Evolutionary conservation across 1,140 invertebrate genomes (phyloP).

Genomic region (Adoxophyes honmai): DNA sequence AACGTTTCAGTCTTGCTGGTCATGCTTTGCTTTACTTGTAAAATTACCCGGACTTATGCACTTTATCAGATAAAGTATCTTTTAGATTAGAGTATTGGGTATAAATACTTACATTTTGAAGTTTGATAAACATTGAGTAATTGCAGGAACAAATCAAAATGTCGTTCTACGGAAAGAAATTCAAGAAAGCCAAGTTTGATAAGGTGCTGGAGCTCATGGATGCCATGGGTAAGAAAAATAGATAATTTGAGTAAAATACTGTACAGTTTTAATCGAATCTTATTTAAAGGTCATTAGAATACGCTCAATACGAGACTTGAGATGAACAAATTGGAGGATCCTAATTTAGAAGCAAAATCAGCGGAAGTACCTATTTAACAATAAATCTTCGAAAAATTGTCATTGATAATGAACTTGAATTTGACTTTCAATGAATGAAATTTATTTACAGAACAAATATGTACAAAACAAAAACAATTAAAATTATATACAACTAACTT

Average conservation of each 20-base stretch:
- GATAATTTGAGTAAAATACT: neutral
- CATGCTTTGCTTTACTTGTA: too few relatives aligned
- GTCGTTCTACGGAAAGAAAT: slow-evolving; percentile 16
- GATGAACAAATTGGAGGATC: too few relatives aligned
- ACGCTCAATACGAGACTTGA: neutral
- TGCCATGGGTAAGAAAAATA: slow-evolving; percentile 5
- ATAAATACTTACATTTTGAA: neutral
- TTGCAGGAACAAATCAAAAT: neutral
- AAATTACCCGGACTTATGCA: too few relatives aligned
- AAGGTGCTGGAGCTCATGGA: slow-evolving; percentile 1
- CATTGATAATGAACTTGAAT: too few relatives aligned
- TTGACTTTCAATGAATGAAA: too few relatives aligned
- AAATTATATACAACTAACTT: too few relatives aligned
- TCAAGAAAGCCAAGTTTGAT: slow-evolving; percentile 9
- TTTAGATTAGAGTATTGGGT: neutral
- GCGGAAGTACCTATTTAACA: too few relatives aligned
- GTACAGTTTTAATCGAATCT: neutral
- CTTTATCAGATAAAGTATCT: neutral
- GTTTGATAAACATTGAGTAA: neutral
- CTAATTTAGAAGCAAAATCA: too few relatives aligned
- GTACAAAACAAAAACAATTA: too few relatives aligned
- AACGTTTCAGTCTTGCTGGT: too few relatives aligned
- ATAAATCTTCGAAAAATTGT: too few relatives aligned
- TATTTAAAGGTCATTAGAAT: neutral
- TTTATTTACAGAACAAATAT: too few relatives aligned